A percentile compares a stretch with the other conserved stretches of the same genome.
Evolutionary conservation across 2,797 vertebrate species (phyloP).

Genomic region (Periophthalmus magnuspinnatus): DNA sequence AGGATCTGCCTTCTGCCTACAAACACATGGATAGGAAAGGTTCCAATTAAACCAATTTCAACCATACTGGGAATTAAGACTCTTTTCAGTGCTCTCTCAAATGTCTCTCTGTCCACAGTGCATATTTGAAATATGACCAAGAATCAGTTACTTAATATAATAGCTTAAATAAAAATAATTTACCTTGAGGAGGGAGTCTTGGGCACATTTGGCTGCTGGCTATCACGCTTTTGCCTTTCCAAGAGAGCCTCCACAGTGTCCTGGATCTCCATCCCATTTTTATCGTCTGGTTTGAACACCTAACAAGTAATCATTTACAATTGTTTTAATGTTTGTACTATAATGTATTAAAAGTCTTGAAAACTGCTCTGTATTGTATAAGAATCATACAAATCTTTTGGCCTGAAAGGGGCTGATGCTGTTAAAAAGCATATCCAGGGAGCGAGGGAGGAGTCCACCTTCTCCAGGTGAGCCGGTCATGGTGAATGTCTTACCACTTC

Average conservation of each 20-base stretch:
- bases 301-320: conserved; percentile 40
- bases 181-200: conserved; percentile 85
- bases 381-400: conserved; percentile 89
- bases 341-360: not conserved
- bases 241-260: conserved; percentile 89
- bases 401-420: conserved; percentile 91
- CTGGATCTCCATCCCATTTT: conserved; percentile 96
- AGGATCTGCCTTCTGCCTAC: conserved; percentile 86
- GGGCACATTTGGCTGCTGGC: conserved; percentile 62
- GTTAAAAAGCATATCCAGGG: conserved; percentile 94
- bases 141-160: no score
- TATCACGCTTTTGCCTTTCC: conserved; percentile 91
- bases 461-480: conserved; percentile 95
- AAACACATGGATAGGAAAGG: conserved; percentile 7
- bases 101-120: no score
- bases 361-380: not conserved
- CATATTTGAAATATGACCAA: no score
- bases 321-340: not conserved
- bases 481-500: conserved; percentile 94
- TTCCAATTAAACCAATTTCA: not conserved
- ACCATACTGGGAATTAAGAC: not conserved
- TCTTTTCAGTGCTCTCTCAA: no score
- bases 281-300: conserved; percentile 96
- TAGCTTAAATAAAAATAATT: not conserved
- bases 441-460: conserved; percentile 92